A percentile compares a stretch with the other conserved stretches of the same genome.
phyloP scores from a whole-genome alignment of 2,113 vertebrate species.

The Apteryx owenii region DNA sequence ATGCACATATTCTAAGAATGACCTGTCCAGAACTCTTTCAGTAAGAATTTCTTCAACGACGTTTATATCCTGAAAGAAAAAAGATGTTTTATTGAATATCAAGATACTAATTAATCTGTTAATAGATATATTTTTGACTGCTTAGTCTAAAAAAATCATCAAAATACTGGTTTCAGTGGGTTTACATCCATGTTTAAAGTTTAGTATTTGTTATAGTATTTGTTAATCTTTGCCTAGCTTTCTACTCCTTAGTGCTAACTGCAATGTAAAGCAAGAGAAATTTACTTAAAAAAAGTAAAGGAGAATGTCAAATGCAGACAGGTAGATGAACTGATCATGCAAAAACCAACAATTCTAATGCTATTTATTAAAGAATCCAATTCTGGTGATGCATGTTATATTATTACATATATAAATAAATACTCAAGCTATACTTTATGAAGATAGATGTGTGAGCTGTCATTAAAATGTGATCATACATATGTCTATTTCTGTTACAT shows the following conservation, averaged over 20 bases:
- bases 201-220: neutral
- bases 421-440: neutral
- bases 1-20: conserved; percentile 65
- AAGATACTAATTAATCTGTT: neutral
- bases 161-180: neutral
- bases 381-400: neutral
- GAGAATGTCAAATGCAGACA: neutral
- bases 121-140: neutral
- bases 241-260: neutral
- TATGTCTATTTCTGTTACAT: neutral
- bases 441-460: neutral
- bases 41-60: conserved; percentile 67
- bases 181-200: neutral
- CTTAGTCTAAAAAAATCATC: neutral
- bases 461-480: neutral
- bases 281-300: neutral
- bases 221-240: neutral
- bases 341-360: neutral
- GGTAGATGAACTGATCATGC: neutral
- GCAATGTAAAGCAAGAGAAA: neutral
- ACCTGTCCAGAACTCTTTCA: conserved; percentile 68
- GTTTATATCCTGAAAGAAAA: conserved; percentile 64
- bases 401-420: neutral
- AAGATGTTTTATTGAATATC: conserved; percentile 1
- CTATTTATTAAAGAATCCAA: neutral